Base-by-base conservation (phyloP, 1,140 invertebrate genomes). In the Drosophila miranda region DNA sequence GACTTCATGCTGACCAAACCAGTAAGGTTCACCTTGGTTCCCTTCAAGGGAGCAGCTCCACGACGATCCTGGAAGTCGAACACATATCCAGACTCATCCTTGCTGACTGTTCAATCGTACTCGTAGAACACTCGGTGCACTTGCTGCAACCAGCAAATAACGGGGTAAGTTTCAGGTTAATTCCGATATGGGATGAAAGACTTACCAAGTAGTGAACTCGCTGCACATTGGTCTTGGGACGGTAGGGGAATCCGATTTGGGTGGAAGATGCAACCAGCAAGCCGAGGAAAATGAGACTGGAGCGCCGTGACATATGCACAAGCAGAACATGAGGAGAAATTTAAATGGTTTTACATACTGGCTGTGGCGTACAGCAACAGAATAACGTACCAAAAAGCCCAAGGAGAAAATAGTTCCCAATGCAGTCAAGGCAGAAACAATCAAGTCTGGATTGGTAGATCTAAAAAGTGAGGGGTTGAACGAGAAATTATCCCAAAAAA, bases 201-300 rank as follows among this genome's bases (percentile, higher is more conserved):
- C 60, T 71, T 9, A 95, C 94, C 75, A 93, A 83, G 57, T 95
- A 92, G 91, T 94, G 93, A 70, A 94, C 93, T 59, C 95, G 90
- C 83, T 95, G 93, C 3, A 94, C 94, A 28, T 94, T 93, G 23
- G 94, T 93, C 46, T 94, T 93, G 2, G 93, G 92, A 60, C 93
- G 94, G 80, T 95, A 96, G 1, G 96, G 95, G 90, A 96, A 96
- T 41, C 96, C 95, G 8, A 96, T 76, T 4, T 94, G 93, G 6
- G 94, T 94, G 42, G 94, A 89, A 61, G 26, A 62, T 6, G 95
- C 92, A 49, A 94, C 92, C 55, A 95, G 93, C n/a, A 90, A 28
- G 6, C 45, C 43, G 3, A 71, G n/a, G 0, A 89, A 26, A 2
- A 90, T 50, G 1, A 77, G 23, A 14, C 75, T 72, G 0, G 89